These are phyloP conservation scores for Phenganax stokvisi DNA, from an alignment of 92 coral and sea anemone genomes.

Conservation along the genomic window DNA sequence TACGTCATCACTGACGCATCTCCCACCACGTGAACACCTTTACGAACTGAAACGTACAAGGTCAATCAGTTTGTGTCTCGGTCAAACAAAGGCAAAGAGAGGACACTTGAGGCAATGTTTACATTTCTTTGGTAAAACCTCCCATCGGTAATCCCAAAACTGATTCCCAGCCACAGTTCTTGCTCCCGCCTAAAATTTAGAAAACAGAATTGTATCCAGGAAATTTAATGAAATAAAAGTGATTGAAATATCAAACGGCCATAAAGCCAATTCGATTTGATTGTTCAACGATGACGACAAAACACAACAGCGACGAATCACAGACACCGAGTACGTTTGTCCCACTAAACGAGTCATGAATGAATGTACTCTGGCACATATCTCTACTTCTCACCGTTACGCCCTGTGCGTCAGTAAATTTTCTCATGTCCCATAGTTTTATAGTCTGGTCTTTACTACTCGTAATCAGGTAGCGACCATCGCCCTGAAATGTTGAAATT, in stretches of 20 bases:
- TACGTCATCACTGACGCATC: constrained; percentile 89
- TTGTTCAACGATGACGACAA: too few relatives aligned
- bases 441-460: constrained; percentile 92
- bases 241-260: neutral
- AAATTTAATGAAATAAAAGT: neutral
- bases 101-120: neutral
- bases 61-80: too few relatives aligned
- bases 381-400: constrained; percentile 40
- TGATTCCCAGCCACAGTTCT: constrained; percentile 60
- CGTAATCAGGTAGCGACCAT: constrained; percentile 85
- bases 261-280: too few relatives aligned
- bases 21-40: constrained; percentile 60
- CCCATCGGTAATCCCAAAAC: constrained; percentile 95
- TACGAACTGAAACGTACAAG: constrained; percentile 34
- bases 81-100: neutral
- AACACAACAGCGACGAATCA: too few relatives aligned
- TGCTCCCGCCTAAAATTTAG: constrained; percentile 55
- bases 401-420: constrained; percentile 64
- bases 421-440: constrained; percentile 94
- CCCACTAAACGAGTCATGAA: too few relatives aligned
- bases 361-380: neutral
- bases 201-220: too few relatives aligned
- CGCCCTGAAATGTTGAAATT: constrained; percentile 51
- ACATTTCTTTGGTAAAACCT: constrained; percentile 76
- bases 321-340: too few relatives aligned